phyloP scores from a whole-genome alignment of 2,113 vertebrate genomes.

The sheep (Ovis aries) region DNA sequence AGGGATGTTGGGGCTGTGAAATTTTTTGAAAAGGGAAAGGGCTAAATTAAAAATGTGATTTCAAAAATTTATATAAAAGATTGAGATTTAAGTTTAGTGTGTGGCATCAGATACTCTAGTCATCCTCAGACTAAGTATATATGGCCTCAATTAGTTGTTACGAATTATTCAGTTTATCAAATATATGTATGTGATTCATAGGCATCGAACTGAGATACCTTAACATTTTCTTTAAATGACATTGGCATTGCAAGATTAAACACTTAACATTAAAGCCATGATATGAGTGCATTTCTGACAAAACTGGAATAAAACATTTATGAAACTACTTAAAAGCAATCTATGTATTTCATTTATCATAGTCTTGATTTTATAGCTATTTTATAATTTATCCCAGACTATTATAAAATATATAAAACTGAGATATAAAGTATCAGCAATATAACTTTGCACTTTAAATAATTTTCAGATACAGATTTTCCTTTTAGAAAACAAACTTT shows the following conservation, averaged over 20 bases:
- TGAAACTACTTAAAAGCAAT: conserved; percentile 76
- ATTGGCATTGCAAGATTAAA: conserved; percentile 79
- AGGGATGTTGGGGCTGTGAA: conserved; percentile 44
- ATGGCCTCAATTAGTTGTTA: conserved; percentile 71
- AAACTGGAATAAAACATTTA: conserved; percentile 71
- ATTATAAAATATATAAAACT: conserved; percentile 88
- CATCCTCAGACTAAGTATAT: conserved; percentile 64
- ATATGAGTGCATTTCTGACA: conserved; percentile 75
- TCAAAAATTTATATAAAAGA: conserved; percentile 59
- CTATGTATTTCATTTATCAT: conserved; percentile 73
- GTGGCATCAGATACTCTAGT: conserved; percentile 69
- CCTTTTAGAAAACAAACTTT: conserved; percentile 82
- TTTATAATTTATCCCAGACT: conserved; percentile 84
- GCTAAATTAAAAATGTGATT: conserved; percentile 71
- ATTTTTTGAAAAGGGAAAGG: conserved; percentile 49
- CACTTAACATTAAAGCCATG: conserved; percentile 78
- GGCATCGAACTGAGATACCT: conserved; percentile 45
- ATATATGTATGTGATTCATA: conserved; percentile 49
- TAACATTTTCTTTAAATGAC: conserved; percentile 70
- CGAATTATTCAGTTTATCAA: conserved; percentile 62
- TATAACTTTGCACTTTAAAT: conserved; percentile 84
- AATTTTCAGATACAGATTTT: conserved; percentile 83
- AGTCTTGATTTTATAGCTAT: conserved; percentile 77
- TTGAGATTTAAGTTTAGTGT: conserved; percentile 67
- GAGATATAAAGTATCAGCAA: conserved; percentile 84